Conservation (phyloP, 2,888 invertebrate species). For the Thelaira solivaga region DNA sequence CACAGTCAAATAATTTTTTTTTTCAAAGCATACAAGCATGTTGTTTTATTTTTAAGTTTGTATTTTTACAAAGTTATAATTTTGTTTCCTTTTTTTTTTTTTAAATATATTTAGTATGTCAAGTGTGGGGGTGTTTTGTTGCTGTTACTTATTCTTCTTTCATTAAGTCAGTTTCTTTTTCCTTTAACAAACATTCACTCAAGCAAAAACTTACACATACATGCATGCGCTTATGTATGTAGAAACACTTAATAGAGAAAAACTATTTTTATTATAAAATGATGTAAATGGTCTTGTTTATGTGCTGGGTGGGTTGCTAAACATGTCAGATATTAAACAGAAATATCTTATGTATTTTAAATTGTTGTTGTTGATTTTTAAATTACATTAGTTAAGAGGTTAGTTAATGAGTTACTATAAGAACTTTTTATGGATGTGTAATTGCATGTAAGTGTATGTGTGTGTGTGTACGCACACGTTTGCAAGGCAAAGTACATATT, state of each 20-base stretch:
- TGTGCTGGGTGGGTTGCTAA: not conserved
- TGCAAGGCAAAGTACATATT: not conserved
- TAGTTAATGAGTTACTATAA: slow-evolving; percentile 59
- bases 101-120: slow-evolving; percentile 42
- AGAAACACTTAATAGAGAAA: not conserved
- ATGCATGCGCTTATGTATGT: not conserved
- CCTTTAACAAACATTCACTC: slow-evolving; percentile 14
- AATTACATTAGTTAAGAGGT: slow-evolving; percentile 50
- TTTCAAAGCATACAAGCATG: not conserved
- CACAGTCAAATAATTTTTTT: not conserved
- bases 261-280: not conserved
- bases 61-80: not conserved
- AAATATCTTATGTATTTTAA: not conserved
- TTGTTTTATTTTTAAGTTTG: too few relatives aligned
- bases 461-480: not conserved
- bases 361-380: not conserved
- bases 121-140: slow-evolving; percentile 5
- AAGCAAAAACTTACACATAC: not conserved
- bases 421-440: slow-evolving; percentile 1
- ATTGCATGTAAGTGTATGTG: not conserved
- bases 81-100: too few relatives aligned
- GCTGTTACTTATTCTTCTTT: too few relatives aligned
- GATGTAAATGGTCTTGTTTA: not conserved
- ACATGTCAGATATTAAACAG: slow-evolving; percentile 9
- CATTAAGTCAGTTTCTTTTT: slow-evolving; percentile 16